A percentile compares a stretch with the other conserved stretches of the same genome.
Conservation (phyloP, 2,113 vertebrate species). For the Capra hircus region DNA sequence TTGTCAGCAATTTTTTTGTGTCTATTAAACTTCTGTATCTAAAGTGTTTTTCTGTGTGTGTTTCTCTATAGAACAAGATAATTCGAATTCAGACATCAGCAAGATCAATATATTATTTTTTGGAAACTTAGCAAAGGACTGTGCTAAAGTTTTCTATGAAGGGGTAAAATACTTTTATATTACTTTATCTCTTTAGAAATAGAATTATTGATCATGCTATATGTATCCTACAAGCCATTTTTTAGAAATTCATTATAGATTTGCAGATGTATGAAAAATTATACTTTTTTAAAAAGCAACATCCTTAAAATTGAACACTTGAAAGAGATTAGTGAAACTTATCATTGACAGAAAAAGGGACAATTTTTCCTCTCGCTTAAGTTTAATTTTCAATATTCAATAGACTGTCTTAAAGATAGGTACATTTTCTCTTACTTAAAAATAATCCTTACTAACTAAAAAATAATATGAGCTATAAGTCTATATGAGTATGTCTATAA, state of each 20-base stretch:
- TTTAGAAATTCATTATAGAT: not conserved
- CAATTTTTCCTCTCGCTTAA: not conserved
- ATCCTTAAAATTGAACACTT: not conserved
- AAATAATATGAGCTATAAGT: not conserved
- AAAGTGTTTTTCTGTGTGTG: not conserved
- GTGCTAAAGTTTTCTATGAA: conserved; percentile 60
- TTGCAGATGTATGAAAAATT: not conserved
- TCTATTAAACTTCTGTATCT: not conserved
- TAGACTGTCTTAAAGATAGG: not conserved
- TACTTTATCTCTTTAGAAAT: conserved; percentile 12
- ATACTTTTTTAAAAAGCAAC: not conserved
- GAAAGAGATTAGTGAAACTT: not conserved
- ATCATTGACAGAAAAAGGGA: not conserved
- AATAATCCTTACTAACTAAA: not conserved
- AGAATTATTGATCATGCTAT: not conserved
- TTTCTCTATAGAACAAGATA: conserved; percentile 62
- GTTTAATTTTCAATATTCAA: not conserved
- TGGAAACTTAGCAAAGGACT: conserved; percentile 78
- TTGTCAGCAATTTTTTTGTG: not conserved
- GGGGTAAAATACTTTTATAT: conserved; percentile 70
- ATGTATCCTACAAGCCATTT: not conserved
- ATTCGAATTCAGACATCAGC: not conserved
- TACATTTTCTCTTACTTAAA: not conserved
- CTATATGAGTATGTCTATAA: not conserved
- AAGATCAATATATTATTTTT: conserved; percentile 75